Conservation (phyloP, 1,140 invertebrate genomes). For the Platorchestia sp. region DNA sequence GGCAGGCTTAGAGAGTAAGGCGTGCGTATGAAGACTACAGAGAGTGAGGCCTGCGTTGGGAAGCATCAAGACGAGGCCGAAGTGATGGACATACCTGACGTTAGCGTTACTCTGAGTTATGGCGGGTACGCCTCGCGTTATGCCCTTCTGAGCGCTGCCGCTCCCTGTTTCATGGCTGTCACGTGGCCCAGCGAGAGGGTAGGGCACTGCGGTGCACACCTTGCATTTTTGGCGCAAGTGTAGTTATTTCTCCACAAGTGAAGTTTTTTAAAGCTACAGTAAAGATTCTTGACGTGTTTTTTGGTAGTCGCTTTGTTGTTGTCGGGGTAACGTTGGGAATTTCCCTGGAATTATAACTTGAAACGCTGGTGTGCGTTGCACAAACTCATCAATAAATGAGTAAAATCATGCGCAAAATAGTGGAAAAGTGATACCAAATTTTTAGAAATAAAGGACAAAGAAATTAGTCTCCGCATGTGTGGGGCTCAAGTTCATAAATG, state of each 20-base stretch:
- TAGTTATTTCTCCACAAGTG: neutral
- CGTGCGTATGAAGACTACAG: neutral
- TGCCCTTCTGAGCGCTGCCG: neutral
- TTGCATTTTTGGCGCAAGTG: neutral
- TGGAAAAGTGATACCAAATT: no score
- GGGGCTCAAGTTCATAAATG: no score
- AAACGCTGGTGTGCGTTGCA: neutral
- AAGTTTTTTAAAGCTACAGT: neutral
- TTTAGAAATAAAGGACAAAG: no score
- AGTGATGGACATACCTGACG: constrained; percentile 19
- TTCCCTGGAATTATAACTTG: neutral
- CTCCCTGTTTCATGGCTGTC: neutral
- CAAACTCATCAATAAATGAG: neutral
- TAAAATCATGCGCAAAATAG: no score
- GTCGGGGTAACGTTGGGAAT: neutral
- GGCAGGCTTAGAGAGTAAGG: neutral
- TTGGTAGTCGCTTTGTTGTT: neutral
- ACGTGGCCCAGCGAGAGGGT: neutral
- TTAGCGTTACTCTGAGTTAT: constrained; percentile 33
- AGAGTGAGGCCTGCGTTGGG: neutral
- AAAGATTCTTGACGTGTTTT: neutral
- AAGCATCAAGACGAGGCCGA: neutral
- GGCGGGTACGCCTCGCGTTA: neutral
- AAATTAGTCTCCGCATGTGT: no score
- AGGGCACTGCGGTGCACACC: neutral